Percentiles rank a stretch among this genome's conserved stretches.
Conservation (phyloP, 53 echinoderm and acorn worm genomes). For the Arbacia lixula region DNA sequence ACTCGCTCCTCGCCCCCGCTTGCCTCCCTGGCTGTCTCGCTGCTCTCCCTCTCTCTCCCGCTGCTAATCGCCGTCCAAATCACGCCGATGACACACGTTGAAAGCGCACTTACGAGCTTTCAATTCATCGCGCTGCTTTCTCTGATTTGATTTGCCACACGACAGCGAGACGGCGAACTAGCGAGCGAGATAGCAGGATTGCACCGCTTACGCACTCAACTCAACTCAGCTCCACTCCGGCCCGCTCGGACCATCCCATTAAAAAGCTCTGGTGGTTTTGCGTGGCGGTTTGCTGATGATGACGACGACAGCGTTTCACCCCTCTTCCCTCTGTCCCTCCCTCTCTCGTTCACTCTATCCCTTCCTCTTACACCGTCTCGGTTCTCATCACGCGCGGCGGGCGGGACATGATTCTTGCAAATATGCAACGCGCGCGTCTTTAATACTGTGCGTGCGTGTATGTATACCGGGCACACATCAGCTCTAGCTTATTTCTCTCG, state of each 20-base stretch:
- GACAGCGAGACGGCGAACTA: no score
- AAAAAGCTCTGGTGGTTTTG: not conserved
- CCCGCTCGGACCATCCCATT: constrained; percentile 33
- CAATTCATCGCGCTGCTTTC: constrained; percentile 9
- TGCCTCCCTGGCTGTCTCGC: not conserved
- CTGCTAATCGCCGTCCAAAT: constrained; percentile 24
- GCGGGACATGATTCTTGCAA: no score
- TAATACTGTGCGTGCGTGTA: no score
- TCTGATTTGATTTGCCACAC: constrained; percentile 26
- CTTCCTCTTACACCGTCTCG: not conserved
- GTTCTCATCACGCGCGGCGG: not conserved
- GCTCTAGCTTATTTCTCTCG: no score
- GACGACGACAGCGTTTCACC: no score
- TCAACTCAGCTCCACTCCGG: no score
- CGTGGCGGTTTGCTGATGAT: no score
- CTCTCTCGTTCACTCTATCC: not conserved
- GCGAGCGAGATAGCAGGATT: no score
- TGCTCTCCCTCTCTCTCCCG: not conserved
- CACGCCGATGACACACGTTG: not conserved
- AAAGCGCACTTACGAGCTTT: constrained; percentile 16
- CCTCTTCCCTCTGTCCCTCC: not conserved
- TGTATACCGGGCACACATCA: no score
- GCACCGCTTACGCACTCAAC: no score
- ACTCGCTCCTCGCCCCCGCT: not conserved
- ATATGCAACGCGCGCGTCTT: no score